Evolutionary conservation across 2,888 invertebrate genomes (phyloP), one percentile per base, ranked within the genome.

Genomic region (Lasioglossum vierecki): DNA sequence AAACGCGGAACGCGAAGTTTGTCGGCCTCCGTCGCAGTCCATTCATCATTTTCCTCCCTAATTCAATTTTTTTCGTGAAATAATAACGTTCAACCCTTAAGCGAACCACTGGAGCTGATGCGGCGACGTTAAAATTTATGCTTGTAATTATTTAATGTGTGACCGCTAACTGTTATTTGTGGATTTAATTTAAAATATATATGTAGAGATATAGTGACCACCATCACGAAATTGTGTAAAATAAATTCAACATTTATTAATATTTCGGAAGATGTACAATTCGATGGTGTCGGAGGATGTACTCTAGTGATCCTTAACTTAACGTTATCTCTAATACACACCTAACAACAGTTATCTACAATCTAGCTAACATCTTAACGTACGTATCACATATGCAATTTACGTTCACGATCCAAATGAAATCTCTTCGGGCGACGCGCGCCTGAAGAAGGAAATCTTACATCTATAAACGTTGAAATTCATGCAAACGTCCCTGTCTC

Each of bases 351-450:
- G 63, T 66, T 63, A 46, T 30, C 30, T 68, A 60, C 75, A 79
- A 11, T 49, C 53, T 72, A 70, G n/a, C 39, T 70, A 79, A 49
- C 26, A 57, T 75, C 75, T 85, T 82, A 84, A 68, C 60, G 63
- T 85, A 87, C 41, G 44, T 85, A 87, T 85, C 81, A 84, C 84
- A 86, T 86, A 78, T 68, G 60, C 44, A 68, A 78, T 73, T 66
- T 46, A 66, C 77, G 39, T 82, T 49, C n/a, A 15, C 15, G 30
- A 57, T 41, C 44, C 26, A 71, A 35, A 26, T 70, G 26, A 18
- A 46, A 76, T 18, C 15, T 35, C 41, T 49, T 26, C 41, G 4
- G 44, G 0, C 63, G 8, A 15, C 44, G 39, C 44, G 71, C 18
- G 6, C 11, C 66, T 9, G 35, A 18, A 68, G 18, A n/a, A n/a